Percentiles rank a stretch among this genome's conserved stretches.
These are phyloP conservation scores for Natator depressus DNA, from an alignment of 2,113 vertebrate genomes.

Conservation along the genomic window DNA sequence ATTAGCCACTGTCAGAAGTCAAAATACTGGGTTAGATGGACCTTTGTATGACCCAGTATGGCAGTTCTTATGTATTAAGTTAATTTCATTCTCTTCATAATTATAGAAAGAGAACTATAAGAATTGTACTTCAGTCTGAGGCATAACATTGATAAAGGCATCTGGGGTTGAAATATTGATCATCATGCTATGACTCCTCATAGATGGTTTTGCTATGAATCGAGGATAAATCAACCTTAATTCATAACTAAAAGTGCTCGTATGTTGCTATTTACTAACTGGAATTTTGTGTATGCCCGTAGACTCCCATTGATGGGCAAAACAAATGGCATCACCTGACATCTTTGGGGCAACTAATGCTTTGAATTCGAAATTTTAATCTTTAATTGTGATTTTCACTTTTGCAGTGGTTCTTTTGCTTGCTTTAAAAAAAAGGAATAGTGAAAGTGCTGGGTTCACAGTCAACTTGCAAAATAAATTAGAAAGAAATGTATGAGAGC, in stretches of 20 bases:
- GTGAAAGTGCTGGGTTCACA: background rate
- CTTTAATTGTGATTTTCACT: background rate
- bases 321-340: background rate
- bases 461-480: background rate
- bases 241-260: background rate
- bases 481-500: rapidly evolving
- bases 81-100: background rate
- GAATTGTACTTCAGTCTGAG: background rate
- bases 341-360: background rate
- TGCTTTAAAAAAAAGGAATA: background rate
- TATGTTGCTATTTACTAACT: background rate
- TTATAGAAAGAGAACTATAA: background rate
- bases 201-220: background rate
- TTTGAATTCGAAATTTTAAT: background rate
- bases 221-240: background rate
- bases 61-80: background rate
- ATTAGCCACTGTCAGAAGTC: too few species aligned
- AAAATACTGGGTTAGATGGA: too few species aligned
- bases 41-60: too few species aligned
- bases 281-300: background rate
- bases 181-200: background rate
- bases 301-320: background rate
- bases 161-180: background rate
- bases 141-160: background rate
- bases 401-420: background rate